Conservation (phyloP, 1,140 invertebrate genomes). For the Drosophila carrolli region DNA sequence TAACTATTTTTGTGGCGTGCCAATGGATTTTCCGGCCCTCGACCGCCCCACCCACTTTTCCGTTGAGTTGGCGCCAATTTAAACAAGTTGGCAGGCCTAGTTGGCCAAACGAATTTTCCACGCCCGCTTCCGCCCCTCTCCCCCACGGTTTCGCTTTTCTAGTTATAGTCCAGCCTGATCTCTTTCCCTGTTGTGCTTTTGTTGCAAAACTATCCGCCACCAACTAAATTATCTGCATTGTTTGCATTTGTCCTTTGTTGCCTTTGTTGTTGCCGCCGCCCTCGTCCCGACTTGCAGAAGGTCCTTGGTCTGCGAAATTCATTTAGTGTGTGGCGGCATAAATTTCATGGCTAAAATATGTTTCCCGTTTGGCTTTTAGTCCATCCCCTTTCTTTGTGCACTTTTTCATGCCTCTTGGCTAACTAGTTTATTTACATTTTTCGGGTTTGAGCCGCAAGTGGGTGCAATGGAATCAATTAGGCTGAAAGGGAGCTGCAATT, state of each 20-base stretch:
- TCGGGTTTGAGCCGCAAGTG: conserved; percentile 20
- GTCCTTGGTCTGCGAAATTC: conserved; percentile 58
- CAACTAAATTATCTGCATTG: conserved; percentile 80
- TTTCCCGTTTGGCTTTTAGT: conserved; percentile 58
- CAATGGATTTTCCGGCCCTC: conserved; percentile 50
- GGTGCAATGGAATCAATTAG: conserved; percentile 64
- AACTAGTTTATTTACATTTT: conserved; percentile 62
- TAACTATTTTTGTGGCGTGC: conserved; percentile 73
- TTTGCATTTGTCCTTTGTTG: conserved; percentile 67
- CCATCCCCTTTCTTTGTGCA: conserved; percentile 12
- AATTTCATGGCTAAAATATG: conserved; percentile 78
- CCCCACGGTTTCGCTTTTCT: neutral
- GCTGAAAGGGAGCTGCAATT: conserved; percentile 15
- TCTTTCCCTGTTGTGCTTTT: conserved; percentile 32
- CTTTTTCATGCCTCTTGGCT: conserved; percentile 45
- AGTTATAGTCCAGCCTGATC: conserved; percentile 11
- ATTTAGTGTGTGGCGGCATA: conserved; percentile 73
- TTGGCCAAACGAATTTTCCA: conserved; percentile 15
- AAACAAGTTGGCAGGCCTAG: conserved; percentile 58
- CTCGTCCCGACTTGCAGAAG: conserved; percentile 27
- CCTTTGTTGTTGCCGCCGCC: conserved; percentile 28
- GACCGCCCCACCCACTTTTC: conserved; percentile 15
- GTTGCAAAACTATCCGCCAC: conserved; percentile 55
- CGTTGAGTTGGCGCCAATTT: conserved; percentile 60
- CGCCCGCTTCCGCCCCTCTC: neutral